Percentiles rank a stretch among this genome's conserved stretches.
phyloP scores from a whole-genome alignment of 2,797 vertebrate species.

The Oceanodroma leucorhoa region DNA sequence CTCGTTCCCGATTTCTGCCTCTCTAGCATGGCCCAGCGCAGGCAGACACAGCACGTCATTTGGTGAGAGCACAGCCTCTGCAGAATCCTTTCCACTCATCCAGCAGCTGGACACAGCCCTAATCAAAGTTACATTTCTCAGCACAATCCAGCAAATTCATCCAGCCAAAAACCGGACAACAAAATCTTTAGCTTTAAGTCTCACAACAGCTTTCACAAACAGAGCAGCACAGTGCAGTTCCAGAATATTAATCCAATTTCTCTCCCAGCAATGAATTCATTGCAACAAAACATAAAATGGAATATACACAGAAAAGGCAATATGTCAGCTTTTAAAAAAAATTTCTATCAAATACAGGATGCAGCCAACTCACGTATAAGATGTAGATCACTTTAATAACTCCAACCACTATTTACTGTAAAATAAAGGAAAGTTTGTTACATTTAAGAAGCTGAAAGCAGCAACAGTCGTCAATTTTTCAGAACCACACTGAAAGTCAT shows the following conservation, averaged over 20 bases:
- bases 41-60: neutral
- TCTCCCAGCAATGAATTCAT: neutral
- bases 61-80: neutral
- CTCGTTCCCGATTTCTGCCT: neutral
- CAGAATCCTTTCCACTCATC: neutral
- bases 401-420: neutral
- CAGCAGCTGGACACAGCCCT: constrained; percentile 37
- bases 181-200: neutral
- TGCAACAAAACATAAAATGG: neutral
- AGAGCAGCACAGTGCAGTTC: neutral
- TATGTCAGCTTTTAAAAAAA: neutral
- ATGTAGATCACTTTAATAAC: neutral
- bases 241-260: neutral
- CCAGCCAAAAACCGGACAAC: neutral
- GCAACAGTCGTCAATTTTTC: neutral
- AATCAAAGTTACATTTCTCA: neutral
- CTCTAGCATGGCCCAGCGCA: neutral
- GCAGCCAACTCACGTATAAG: neutral
- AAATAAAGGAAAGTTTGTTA: neutral
- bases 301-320: neutral
- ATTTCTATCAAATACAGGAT: neutral
- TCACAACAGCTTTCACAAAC: neutral
- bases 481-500: neutral
- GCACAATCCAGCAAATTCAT: neutral
- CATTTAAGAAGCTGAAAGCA: neutral